A percentile compares a stretch with the other conserved stretches of the same genome.
phyloP scores from a whole-genome alignment of 2,113 vertebrate species.

The Sardina pilchardus region DNA sequence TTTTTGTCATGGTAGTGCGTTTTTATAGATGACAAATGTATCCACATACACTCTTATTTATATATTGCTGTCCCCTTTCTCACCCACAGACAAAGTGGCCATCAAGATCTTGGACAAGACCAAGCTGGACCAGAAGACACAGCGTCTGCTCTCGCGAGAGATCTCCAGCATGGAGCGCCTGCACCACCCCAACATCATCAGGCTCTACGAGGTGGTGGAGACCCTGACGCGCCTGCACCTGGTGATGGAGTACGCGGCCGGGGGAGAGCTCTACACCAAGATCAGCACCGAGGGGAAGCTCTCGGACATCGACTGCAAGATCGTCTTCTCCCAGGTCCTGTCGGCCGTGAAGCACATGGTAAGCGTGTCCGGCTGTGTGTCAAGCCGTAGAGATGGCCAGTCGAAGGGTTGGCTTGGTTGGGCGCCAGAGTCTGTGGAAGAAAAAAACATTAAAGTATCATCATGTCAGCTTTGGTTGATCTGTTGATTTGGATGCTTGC shows the following conservation, averaged over 20 bases:
- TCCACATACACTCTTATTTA: neutral
- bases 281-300: conserved; percentile 90
- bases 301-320: conserved; percentile 84
- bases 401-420: no score
- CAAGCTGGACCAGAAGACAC: conserved; percentile 93
- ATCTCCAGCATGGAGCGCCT: conserved; percentile 98
- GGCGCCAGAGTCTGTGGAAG: neutral
- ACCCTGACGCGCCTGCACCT: conserved; percentile 90
- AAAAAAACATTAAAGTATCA: neutral
- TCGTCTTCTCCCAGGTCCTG: conserved; percentile 93
- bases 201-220: conserved; percentile 98
- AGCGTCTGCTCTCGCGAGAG: conserved; percentile 88
- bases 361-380: conserved; percentile 49
- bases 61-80: neutral
- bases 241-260: conserved; percentile 93
- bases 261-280: conserved; percentile 95
- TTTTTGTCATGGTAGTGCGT: neutral
- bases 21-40: neutral
- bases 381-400: no score
- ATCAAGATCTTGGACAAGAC: conserved; percentile 98
- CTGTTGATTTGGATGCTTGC: neutral
- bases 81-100: conserved; percentile 89
- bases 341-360: conserved; percentile 98
- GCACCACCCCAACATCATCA: conserved; percentile 94
- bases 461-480: neutral